Base-by-base conservation (phyloP, 2,888 invertebrate species). In the Ischnus inquisitorius region DNA sequence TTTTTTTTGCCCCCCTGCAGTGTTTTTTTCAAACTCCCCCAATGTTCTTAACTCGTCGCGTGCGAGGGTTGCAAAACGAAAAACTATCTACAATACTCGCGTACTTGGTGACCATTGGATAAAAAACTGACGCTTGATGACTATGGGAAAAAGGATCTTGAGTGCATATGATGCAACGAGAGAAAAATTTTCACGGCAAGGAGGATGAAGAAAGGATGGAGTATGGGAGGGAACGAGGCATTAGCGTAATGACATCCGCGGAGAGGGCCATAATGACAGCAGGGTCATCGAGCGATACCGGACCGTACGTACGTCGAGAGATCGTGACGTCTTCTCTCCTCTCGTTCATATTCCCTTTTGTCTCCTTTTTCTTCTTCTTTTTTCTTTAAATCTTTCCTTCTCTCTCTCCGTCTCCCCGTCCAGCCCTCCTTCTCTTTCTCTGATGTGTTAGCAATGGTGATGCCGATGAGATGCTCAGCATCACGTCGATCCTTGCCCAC, bases 241-340 rank as follows among this genome's bases (percentile, higher is more conserved):
- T 90, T 90, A 91, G 87, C 87, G 89, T 91, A 91, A 90, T 91
- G 90, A 90, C 88, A 89, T 88, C 82, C 88, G n/a, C 60, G 81
- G 86, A 85, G 90, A 87, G 89, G 87, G 87, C 85, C 88, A 88
- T 90, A 90, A 91, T 91, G 90, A 90, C 89, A 89, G 87, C 87
- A 89, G 90, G 90, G 90, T 90, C 90, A 90, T 88, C 89, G 90
- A 85, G 90, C 88, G 90, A 90, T 91, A 90, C 88, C 84, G 79
- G 28, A 83, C 87, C 68, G 87, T 90, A 89, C 88, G 87, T 87
- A 86, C 88, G 85, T 82, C 88, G 88, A 90, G 90, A 39, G 71
- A 65, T 69, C 62, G 72, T 72, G 78, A 68, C 78, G 71, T 74
- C 83, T 62, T 69, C 79, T 34, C 54, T 71, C 46, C 34, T 28